phyloP scores from a whole-genome alignment of 2,888 invertebrate genomes.

The Arge pagana region DNA sequence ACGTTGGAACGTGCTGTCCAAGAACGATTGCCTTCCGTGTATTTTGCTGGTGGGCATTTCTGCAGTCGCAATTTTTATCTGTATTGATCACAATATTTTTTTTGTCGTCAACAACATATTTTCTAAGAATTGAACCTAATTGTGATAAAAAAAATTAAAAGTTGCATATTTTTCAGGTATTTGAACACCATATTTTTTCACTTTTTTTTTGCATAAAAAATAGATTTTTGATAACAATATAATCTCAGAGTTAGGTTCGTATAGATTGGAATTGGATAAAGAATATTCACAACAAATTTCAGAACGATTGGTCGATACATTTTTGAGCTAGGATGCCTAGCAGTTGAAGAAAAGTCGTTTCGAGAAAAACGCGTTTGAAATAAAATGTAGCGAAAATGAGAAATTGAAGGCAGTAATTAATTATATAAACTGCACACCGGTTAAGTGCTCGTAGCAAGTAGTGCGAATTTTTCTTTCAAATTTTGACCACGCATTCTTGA shows the following conservation, averaged over 20 bases:
- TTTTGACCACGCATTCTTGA: too few relatives aligned
- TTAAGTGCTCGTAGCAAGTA: too few relatives aligned
- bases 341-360: conserved; percentile 21
- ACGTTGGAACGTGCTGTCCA: conserved; percentile 9
- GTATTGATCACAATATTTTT: conserved; percentile 12
- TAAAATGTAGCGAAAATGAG: too few relatives aligned
- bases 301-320: too few relatives aligned
- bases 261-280: conserved; percentile 11
- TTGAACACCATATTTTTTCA: conserved; percentile 18
- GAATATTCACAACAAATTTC: conserved; percentile 14
- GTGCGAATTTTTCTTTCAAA: too few relatives aligned
- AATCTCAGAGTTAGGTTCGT: conserved; percentile 14
- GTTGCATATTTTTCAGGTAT: too few relatives aligned
- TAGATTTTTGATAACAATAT: conserved; percentile 20
- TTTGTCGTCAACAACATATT: conserved; percentile 17
- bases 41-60: conserved; percentile 9
- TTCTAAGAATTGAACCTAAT: conserved; percentile 19
- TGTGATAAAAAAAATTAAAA: conserved; percentile 16
- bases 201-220: conserved; percentile 18
- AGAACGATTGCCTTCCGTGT: too few relatives aligned
- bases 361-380: too few relatives aligned
- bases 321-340: conserved; percentile 3
- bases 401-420: too few relatives aligned
- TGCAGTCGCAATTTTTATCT: conserved; percentile 20
- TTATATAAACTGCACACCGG: too few relatives aligned